A percentile compares a stretch with the other conserved stretches of the same genome.
These are phyloP conservation scores for Lithophane leautieri DNA, from an alignment of 2,888 invertebrate species.

Conservation along the genomic window DNA sequence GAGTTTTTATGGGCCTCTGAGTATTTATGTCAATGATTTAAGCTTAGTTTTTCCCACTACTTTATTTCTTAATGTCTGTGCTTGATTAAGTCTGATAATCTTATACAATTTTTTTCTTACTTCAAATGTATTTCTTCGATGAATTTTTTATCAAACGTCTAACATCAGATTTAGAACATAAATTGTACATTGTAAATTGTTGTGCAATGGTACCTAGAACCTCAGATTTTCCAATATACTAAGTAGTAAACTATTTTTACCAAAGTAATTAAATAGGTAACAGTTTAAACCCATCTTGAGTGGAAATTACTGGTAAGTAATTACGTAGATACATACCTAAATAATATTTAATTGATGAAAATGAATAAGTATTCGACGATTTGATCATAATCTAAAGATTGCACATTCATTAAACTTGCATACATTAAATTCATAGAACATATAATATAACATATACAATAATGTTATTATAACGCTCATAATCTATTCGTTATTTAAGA, in stretches of 20 bases:
- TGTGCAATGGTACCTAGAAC: too few species aligned
- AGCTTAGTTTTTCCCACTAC: background rate
- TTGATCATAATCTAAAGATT: conserved; percentile 28
- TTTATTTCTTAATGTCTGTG: background rate
- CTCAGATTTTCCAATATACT: too few species aligned
- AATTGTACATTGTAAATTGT: too few species aligned
- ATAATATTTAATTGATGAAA: conserved; percentile 11
- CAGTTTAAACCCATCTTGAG: background rate
- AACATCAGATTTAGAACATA: background rate
- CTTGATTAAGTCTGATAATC: too few species aligned
- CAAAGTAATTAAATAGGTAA: too few species aligned
- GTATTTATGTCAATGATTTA: too few species aligned
- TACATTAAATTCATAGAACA: conserved; percentile 8
- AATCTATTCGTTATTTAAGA: conserved; percentile 1
- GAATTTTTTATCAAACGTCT: background rate
- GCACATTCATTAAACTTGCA: conserved; percentile 15
- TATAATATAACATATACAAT: too few species aligned
- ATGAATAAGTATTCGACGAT: conserved; percentile 5
- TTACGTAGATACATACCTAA: background rate
- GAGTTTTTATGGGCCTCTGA: too few species aligned
- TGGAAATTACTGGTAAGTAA: background rate
- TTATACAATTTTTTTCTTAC: too few species aligned
- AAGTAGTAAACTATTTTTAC: too few species aligned
- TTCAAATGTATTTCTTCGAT: background rate
- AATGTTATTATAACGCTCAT: background rate